Conservation (phyloP, 2,888 invertebrate genomes). For the Neoascia interrupta region DNA sequence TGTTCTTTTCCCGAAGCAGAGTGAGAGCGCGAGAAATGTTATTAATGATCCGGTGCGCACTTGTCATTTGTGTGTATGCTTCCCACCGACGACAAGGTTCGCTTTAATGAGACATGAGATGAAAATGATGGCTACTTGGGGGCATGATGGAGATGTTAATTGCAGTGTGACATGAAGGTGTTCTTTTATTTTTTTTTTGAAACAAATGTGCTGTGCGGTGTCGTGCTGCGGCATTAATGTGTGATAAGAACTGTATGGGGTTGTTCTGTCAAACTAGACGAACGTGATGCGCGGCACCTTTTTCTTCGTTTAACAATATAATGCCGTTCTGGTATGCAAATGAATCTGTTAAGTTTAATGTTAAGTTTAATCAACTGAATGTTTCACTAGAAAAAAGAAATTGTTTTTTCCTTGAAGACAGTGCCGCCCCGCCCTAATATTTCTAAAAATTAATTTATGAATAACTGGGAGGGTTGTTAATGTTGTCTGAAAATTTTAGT, state of each 20-base stretch:
- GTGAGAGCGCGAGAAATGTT: constrained; percentile 25
- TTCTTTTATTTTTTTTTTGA: constrained; percentile 20
- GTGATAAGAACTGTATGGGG: constrained; percentile 22
- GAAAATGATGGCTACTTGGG: constrained; percentile 61
- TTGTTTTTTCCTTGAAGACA: background rate
- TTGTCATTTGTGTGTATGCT: constrained; percentile 56
- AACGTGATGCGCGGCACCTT: constrained; percentile 49
- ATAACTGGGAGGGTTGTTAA: constrained; percentile 38
- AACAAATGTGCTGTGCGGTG: constrained; percentile 51
- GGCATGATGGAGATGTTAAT: constrained; percentile 66
- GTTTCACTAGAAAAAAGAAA: constrained; percentile 31
- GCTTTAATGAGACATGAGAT: constrained; percentile 66
- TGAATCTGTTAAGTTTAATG: constrained; percentile 57
- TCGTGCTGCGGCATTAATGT: constrained; percentile 59
- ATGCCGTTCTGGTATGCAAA: constrained; percentile 35
- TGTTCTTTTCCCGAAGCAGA: background rate
- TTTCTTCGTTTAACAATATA: constrained; percentile 39
- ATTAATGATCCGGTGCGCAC: constrained; percentile 61
- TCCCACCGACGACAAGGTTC: constrained; percentile 40
- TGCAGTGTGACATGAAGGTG: constrained; percentile 67
- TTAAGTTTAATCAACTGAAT: constrained; percentile 61
- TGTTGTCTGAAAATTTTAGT: constrained; percentile 56
- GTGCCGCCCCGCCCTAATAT: constrained; percentile 10
- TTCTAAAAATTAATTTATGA: constrained; percentile 44
- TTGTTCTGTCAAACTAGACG: background rate